phyloP scores from a whole-genome alignment of 2,113 vertebrate species.

The Felis catus region DNA sequence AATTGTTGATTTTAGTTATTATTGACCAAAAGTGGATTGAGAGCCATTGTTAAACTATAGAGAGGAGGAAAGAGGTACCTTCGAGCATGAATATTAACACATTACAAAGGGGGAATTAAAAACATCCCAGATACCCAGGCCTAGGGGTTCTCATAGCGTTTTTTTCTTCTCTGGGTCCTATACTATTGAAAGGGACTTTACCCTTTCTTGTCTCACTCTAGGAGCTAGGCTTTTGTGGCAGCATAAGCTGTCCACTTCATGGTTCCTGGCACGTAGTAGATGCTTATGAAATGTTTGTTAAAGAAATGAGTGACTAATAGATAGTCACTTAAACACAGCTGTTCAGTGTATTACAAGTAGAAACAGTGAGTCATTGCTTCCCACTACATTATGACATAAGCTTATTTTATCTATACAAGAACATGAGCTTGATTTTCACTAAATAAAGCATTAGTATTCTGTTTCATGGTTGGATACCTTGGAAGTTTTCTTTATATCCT shows the following conservation, averaged over 20 bases:
- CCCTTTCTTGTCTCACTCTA: not conserved
- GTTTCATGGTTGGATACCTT: not conserved
- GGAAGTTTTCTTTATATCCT: not conserved
- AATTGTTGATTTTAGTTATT: not conserved
- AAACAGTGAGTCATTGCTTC: slow-evolving; percentile 68
- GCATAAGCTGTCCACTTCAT: slow-evolving; percentile 42
- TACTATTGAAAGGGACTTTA: not conserved
- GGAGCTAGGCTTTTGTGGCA: not conserved
- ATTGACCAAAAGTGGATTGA: not conserved
- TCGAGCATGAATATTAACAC: not conserved
- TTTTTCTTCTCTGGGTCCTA: not conserved
- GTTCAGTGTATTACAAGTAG: slow-evolving; percentile 43
- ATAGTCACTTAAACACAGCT: slow-evolving; percentile 70
- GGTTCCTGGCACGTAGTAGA: slow-evolving; percentile 23
- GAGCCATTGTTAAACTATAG: not conserved
- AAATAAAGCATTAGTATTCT: slow-evolving; percentile 30
- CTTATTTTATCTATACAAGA: slow-evolving; percentile 49
- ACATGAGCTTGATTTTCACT: slow-evolving; percentile 39
- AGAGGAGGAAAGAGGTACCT: not conserved
- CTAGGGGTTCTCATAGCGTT: not conserved
- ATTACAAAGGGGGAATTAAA: not conserved
- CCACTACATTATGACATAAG: not conserved
- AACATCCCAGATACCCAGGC: not conserved
- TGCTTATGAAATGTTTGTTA: slow-evolving; percentile 68
- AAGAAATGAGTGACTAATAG: slow-evolving; percentile 71